A percentile compares a stretch with the other conserved stretches of the same genome.
Evolutionary conservation across 1,140 invertebrate genomes (phyloP).

Genomic region (Solen grandis): DNA sequence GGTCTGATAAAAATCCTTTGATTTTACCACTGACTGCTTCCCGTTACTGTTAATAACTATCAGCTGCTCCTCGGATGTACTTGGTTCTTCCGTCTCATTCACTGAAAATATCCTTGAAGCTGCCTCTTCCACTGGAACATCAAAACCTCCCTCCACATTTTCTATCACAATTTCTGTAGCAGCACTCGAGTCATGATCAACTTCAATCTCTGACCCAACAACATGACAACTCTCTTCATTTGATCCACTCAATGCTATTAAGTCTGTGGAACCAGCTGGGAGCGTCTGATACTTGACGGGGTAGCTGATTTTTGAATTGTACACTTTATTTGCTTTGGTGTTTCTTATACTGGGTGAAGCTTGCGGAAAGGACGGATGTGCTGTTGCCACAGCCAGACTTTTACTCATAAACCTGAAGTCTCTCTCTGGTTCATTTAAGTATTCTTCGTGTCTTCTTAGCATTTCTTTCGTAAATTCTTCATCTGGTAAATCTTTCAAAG

Average conservation of each 20-base stretch:
- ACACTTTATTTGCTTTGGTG: conserved; percentile 28
- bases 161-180: conserved; percentile 33
- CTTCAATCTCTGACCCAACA: conserved; percentile 32
- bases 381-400: conserved; percentile 17
- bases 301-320: conserved; percentile 18
- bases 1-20: conserved; percentile 47
- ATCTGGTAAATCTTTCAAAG: conserved; percentile 19
- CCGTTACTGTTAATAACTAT: conserved; percentile 33
- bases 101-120: background rate
- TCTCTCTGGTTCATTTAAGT: conserved; percentile 17
- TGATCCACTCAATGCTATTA: background rate
- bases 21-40: conserved; percentile 35
- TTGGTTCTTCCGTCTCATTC: background rate
- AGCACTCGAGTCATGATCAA: background rate
- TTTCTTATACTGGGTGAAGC: conserved; percentile 43
- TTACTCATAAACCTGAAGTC: conserved; percentile 11
- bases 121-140: background rate
- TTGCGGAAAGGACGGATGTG: conserved; percentile 42
- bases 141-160: conserved; percentile 8
- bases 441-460: conserved; percentile 25
- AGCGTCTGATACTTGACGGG: background rate
- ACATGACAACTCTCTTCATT: no score
- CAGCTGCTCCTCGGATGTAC: conserved; percentile 23
- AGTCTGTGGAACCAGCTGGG: background rate
- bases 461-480: conserved; percentile 42